Conservation (phyloP, 2,888 invertebrate species). For the Cybosia mesomella region DNA sequence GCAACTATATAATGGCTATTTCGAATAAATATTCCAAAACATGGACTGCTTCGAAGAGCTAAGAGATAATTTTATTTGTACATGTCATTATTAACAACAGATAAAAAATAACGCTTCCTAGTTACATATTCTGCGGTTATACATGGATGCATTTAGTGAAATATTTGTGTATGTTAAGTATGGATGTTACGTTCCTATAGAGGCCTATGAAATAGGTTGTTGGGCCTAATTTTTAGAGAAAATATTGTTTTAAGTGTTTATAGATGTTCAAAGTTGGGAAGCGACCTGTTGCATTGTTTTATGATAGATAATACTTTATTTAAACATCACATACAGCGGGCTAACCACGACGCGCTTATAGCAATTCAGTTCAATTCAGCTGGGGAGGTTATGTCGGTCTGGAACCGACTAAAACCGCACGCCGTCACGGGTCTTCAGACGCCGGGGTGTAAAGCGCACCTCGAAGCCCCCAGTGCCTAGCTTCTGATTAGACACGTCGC, state of each 20-base stretch:
- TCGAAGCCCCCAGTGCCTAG: too few relatives aligned
- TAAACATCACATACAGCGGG: too few relatives aligned
- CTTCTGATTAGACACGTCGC: too few relatives aligned
- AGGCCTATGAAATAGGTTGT: constrained; percentile 47
- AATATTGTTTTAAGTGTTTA: constrained; percentile 37
- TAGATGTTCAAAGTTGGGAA: constrained; percentile 10
- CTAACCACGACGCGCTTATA: too few relatives aligned
- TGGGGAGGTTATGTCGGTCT: too few relatives aligned
- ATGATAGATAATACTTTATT: background rate
- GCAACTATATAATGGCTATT: too few relatives aligned
- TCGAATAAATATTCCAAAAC: too few relatives aligned
- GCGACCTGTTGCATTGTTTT: constrained; percentile 20
- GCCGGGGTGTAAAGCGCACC: too few relatives aligned
- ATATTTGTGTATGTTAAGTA: constrained; percentile 42
- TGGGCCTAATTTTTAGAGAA: constrained; percentile 39
- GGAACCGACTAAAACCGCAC: too few relatives aligned
- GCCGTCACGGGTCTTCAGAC: too few relatives aligned
- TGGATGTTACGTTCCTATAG: constrained; percentile 52
- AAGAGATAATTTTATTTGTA: too few relatives aligned
- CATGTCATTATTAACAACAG: background rate
- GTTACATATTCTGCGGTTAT: background rate
- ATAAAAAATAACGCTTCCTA: background rate
- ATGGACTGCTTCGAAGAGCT: background rate
- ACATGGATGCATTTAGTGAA: constrained; percentile 42
- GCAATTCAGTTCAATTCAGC: too few relatives aligned